Base-by-base conservation (phyloP, 2,113 vertebrate species). In the Collichthys lucidus region DNA sequence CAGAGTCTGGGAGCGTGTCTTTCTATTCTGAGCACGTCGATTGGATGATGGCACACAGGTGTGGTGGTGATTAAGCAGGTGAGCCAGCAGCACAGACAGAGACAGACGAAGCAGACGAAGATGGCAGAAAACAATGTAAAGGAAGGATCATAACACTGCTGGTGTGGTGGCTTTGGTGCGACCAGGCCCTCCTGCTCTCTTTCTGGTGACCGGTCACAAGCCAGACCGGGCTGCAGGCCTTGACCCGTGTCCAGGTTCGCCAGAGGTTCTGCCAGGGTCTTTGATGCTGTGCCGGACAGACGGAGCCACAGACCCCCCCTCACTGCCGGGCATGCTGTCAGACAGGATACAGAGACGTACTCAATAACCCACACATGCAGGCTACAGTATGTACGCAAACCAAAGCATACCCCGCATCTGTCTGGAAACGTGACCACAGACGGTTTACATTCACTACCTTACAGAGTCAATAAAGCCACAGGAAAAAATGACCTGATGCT, bases 171-270 rank as follows among this genome's bases (percentile, higher is more conserved):
- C 47, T 44, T 40, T n/a, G 9, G 22, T 24, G 20, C 2, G 2
- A 29, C 35, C 19, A 20, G 31, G 12, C 42, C n/a, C 17, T 31
- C 22, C n/a, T 29, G 46, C 64, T 87, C 42, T 47, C 31, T 52
- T 11, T 56, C 57, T 42, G 46, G 42, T 74, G 65, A 76, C 4
- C 1, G 3, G 24, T 78, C 73, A 52, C 72, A 49, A 62, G 68
- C 63, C 67, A 49, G 24, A 19, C 22, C 4, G 49, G 6, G 49
- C 42, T 26, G 16, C 57, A 22, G 57, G 60, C 66, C 40, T 83
- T 85, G 76, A 75, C 74, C 55, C 61, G 15, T 66, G 79, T 80
- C 63, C 77, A 80, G 72, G 62, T 83, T 77, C 53, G 52, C 60
- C 57, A 68, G 70, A 78, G 82, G 60, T 86, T 74, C 16, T 29